Percentiles rank a stretch among this genome's conserved stretches.
Evolutionary conservation across 2,888 invertebrate species (phyloP).

Genomic region (Dioctria rufipes): DNA sequence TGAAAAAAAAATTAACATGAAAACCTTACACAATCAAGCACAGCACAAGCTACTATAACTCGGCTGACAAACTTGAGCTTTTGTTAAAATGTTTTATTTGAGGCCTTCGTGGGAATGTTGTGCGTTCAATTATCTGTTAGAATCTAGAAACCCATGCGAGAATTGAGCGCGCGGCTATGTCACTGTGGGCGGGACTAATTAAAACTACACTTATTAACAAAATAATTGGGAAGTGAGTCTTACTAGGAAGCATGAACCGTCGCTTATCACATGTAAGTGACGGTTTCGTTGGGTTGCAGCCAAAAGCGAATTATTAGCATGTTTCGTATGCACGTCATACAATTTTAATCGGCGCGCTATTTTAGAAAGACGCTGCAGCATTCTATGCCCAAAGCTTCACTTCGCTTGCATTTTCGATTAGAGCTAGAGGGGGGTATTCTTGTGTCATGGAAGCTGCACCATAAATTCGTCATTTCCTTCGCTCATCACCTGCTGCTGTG

Average conservation of each 20-base stretch:
- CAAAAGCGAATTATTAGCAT: conserved; percentile 16
- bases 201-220: conserved; percentile 36
- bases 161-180: neutral
- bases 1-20: too few relatives aligned
- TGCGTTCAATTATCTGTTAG: neutral
- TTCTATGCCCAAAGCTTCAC: neutral
- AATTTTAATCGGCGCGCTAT: conserved; percentile 11
- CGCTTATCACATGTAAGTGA: conserved; percentile 21
- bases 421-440: neutral
- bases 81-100: neutral
- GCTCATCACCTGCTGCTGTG: neutral
- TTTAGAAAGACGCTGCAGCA: conserved; percentile 21
- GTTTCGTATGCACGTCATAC: conserved; percentile 10
- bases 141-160: neutral
- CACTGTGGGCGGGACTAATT: conserved; percentile 39
- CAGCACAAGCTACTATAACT: neutral
- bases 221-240: conserved; percentile 29
- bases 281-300: conserved; percentile 17
- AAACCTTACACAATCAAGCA: too few relatives aligned
- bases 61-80: neutral
- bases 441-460: conserved; percentile 12
- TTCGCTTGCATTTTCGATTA: neutral
- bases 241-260: conserved; percentile 6
- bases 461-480: conserved; percentile 32
- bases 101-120: conserved; percentile 7